Evolutionary conservation across 1,140 invertebrate species (phyloP).

Genomic region (Drosophila malerkotliana): DNA sequence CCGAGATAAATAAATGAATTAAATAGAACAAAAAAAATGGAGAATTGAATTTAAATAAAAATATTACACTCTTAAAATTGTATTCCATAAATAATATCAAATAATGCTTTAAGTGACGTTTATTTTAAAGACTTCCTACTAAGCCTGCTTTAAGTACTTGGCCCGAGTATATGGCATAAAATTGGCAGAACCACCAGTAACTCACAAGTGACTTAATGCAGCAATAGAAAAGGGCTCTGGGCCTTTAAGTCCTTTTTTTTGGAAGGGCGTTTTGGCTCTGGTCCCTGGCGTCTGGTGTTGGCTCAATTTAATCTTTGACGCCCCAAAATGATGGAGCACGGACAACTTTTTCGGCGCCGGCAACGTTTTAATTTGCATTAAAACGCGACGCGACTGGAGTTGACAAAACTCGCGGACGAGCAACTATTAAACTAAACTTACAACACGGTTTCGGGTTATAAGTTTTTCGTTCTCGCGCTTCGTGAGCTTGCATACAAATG

Average conservation of each 20-base stretch:
- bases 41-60: too few relatives aligned
- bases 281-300: slow-evolving; percentile 10
- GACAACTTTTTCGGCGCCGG: slow-evolving; percentile 61
- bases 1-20: neutral
- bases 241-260: slow-evolving; percentile 1
- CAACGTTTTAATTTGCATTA: slow-evolving; percentile 79
- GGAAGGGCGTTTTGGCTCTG: neutral
- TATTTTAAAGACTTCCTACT: neutral
- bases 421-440: slow-evolving; percentile 81
- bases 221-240: slow-evolving; percentile 13
- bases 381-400: slow-evolving; percentile 58
- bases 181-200: slow-evolving; percentile 3
- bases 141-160: too few relatives aligned
- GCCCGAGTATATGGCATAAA: slow-evolving; percentile 1
- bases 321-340: slow-evolving; percentile 50
- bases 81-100: neutral
- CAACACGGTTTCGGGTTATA: slow-evolving; percentile 52
- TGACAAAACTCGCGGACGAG: slow-evolving; percentile 38
- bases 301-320: slow-evolving; percentile 68
- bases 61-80: too few relatives aligned
- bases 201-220: slow-evolving; percentile 36
- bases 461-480: slow-evolving; percentile 57
- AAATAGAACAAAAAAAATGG: neutral
- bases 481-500: slow-evolving; percentile 74
- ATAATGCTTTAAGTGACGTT: neutral